phyloP scores from a whole-genome alignment of 2,888 invertebrate species.

The Pantelozetes paolii region DNA sequence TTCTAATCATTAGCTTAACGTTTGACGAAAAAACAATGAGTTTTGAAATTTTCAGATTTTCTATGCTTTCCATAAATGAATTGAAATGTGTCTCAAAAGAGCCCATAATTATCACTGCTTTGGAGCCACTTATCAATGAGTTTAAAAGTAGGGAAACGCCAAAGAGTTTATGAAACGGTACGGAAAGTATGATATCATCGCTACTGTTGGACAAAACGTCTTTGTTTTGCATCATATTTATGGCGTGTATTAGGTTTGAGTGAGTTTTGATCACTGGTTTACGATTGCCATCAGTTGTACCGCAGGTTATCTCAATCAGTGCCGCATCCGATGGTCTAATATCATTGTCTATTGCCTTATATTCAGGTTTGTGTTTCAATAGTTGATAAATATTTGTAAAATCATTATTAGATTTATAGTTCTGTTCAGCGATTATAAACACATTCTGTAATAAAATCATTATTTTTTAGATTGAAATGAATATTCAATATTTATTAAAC shows the following conservation, averaged over 20 bases:
- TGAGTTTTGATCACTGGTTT: slow-evolving; percentile 12
- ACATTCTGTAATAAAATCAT: not conserved
- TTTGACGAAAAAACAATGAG: not conserved
- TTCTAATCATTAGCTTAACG: not conserved
- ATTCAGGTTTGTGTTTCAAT: not conserved
- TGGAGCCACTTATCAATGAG: slow-evolving; percentile 11
- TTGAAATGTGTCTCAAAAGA: not conserved
- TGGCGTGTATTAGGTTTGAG: not conserved
- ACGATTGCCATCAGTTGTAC: slow-evolving; percentile 2
- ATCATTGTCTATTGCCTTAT: not conserved
- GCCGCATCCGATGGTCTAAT: not conserved
- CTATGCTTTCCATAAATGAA: not conserved
- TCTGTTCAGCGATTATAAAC: not conserved
- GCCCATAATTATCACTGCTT: not conserved
- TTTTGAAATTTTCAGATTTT: slow-evolving; percentile 1
- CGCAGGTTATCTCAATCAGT: slow-evolving; percentile 13
- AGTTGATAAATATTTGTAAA: slow-evolving; percentile 8
- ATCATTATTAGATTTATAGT: not conserved
- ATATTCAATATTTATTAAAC: not conserved
- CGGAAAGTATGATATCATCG: not conserved
- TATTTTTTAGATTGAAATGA: not conserved
- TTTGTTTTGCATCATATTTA: not conserved
- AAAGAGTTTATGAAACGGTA: not conserved
- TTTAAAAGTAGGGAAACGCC: not conserved
- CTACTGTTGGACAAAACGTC: not conserved